A percentile compares a stretch with the other conserved stretches of the same genome.
Conservation (phyloP, 92 coral and sea anemone genomes). For the Zoanthus sociatus region DNA sequence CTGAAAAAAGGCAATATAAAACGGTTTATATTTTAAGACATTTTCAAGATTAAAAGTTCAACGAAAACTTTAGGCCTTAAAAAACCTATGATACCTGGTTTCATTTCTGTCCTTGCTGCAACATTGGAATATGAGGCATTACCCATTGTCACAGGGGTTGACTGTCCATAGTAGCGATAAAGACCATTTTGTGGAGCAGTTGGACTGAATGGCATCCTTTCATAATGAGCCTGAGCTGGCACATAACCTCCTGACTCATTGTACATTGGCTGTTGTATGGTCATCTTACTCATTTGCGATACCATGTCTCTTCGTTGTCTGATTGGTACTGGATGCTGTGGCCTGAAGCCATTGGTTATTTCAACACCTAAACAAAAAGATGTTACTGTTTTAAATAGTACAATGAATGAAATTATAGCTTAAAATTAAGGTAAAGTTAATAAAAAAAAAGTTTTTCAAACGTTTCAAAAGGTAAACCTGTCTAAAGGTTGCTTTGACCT, state of each 20-base stretch:
- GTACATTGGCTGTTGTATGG: slow-evolving; percentile 40
- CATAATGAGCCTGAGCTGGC: not conserved
- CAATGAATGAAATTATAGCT: too few relatives aligned
- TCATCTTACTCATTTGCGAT: slow-evolving; percentile 76
- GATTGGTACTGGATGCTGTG: slow-evolving; percentile 54
- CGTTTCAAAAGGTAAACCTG: too few relatives aligned
- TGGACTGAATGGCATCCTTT: slow-evolving; percentile 23
- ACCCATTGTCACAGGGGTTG: slow-evolving; percentile 59
- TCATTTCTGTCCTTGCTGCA: slow-evolving; percentile 35
- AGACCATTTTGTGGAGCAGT: slow-evolving; percentile 36
- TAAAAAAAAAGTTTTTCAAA: too few relatives aligned
- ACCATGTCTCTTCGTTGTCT: slow-evolving; percentile 62
- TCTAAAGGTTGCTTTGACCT: too few relatives aligned
- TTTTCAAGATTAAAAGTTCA: not conserved
- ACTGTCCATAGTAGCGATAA: slow-evolving; percentile 48
- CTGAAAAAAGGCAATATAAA: slow-evolving; percentile 11
- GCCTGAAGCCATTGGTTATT: slow-evolving; percentile 33
- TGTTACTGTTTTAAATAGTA: too few relatives aligned
- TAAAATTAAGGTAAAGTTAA: too few relatives aligned
- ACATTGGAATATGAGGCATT: slow-evolving; percentile 32
- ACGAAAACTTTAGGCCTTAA: not conserved
- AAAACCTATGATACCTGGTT: slow-evolving; percentile 11
- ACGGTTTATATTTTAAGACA: not conserved
- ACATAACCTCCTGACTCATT: slow-evolving; percentile 12
- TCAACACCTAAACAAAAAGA: slow-evolving; percentile 16